phyloP scores from a whole-genome alignment of 1,140 invertebrate genomes.

The Centruroides vittatus region DNA sequence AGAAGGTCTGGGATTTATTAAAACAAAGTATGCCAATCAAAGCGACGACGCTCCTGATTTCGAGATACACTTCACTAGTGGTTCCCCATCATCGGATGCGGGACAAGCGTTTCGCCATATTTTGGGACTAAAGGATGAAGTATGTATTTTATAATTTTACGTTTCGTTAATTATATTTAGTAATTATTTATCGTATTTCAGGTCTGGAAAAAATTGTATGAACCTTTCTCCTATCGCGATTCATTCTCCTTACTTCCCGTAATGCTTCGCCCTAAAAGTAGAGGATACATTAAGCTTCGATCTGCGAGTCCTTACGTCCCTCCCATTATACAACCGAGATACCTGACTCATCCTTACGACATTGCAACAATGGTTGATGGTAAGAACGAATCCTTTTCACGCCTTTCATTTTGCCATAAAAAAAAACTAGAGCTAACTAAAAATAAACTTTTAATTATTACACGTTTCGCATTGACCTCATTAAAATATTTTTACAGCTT shows the following conservation, averaged over 20 bases:
- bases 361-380: constrained; percentile 57
- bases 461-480: too few species aligned
- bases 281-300: constrained; percentile 59
- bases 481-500: constrained; percentile 3
- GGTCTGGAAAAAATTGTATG: constrained; percentile 21
- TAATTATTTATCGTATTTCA: neutral
- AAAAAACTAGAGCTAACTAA: too few species aligned
- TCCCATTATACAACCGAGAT: constrained; percentile 85
- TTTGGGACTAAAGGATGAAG: constrained; percentile 15
- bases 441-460: too few species aligned
- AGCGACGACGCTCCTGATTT: constrained; percentile 56
- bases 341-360: constrained; percentile 63
- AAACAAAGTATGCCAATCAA: constrained; percentile 60
- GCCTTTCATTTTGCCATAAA: too few species aligned
- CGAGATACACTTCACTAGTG: constrained; percentile 49
- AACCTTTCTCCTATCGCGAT: constrained; percentile 36
- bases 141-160: neutral
- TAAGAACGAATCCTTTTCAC: constrained; percentile 6
- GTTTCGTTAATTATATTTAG: neutral
- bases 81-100: constrained; percentile 14
- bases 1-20: constrained; percentile 64
- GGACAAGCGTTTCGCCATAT: constrained; percentile 17
- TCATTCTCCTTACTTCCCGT: constrained; percentile 74
- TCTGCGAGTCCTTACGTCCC: constrained; percentile 74
- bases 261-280: constrained; percentile 53